Evolutionary conservation across 2,888 invertebrate genomes (phyloP).

Genomic region (Mycalesis mineus): DNA sequence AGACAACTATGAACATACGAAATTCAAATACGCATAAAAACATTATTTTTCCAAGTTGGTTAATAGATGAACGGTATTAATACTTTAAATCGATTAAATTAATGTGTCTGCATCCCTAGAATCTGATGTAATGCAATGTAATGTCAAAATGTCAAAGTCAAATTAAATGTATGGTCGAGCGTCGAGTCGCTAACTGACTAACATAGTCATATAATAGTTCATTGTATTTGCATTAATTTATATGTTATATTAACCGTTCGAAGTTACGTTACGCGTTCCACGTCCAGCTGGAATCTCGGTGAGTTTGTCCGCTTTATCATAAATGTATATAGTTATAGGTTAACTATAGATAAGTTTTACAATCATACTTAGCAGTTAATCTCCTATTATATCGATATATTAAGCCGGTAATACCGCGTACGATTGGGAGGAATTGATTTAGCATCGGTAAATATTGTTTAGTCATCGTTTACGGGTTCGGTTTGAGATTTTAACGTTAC

Average conservation of each 20-base stretch:
- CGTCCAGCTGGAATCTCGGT: background rate
- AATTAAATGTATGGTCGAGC: background rate
- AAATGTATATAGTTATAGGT: constrained; percentile 2
- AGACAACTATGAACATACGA: too few species aligned
- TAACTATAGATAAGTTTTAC: constrained; percentile 3
- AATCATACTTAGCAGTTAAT: background rate
- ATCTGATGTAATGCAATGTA: background rate
- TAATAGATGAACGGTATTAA: too few species aligned
- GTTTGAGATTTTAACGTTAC: background rate
- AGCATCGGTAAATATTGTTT: constrained; percentile 7
- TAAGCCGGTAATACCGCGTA: constrained; percentile 13
- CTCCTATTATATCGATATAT: background rate
- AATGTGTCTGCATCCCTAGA: too few species aligned
- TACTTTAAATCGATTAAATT: too few species aligned
- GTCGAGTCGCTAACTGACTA: background rate
- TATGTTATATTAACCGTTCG: background rate
- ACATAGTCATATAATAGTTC: background rate
- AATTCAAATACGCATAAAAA: too few species aligned
- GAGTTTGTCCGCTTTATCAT: background rate
- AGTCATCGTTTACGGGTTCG: constrained; percentile 8
- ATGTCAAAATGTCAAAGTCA: background rate
- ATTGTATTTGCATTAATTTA: constrained; percentile 1
- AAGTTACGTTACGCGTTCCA: background rate
- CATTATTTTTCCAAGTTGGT: too few species aligned
- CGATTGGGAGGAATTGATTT: constrained; percentile 19